Conservation (phyloP, 2,113 vertebrate genomes). For the Xenotilapia leptura region DNA sequence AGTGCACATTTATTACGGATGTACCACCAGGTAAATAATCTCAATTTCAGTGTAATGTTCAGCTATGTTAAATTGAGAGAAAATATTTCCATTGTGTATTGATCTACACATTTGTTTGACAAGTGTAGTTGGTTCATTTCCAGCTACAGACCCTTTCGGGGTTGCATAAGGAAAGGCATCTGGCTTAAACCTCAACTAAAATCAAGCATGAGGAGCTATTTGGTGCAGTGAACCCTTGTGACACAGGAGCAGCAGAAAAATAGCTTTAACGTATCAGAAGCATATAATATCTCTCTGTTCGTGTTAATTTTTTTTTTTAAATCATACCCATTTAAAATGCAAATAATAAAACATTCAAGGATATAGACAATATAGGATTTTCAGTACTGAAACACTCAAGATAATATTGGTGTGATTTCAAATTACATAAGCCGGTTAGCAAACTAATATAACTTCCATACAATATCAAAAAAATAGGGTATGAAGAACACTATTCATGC, state of each 20-base stretch:
- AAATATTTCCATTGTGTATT: rapidly evolving
- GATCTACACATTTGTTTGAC: not conserved
- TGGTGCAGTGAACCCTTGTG: rapidly evolving
- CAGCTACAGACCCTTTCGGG: rapidly evolving
- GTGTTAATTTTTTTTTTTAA: not conserved
- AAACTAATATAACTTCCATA: rapidly evolving
- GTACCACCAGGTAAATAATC: not conserved
- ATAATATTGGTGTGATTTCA: not conserved
- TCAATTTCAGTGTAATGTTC: rapidly evolving
- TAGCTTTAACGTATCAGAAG: not conserved
- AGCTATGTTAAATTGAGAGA: rapidly evolving
- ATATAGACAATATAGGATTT: not conserved
- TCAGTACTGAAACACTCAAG: not conserved
- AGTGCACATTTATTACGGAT: not conserved
- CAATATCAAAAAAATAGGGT: not conserved
- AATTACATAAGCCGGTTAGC: not conserved
- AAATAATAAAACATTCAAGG: not conserved
- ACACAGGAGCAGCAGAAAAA: not conserved
- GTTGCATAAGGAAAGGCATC: not conserved
- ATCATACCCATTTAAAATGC: not conserved
- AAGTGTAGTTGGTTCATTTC: rapidly evolving
- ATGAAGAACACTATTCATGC: rapidly evolving
- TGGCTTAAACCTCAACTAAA: not conserved
- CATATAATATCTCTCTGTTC: not conserved
- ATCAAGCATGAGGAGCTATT: not conserved